These are phyloP conservation scores for Mya arenaria DNA, from an alignment of 1,140 invertebrate species.

Conservation along the genomic window DNA sequence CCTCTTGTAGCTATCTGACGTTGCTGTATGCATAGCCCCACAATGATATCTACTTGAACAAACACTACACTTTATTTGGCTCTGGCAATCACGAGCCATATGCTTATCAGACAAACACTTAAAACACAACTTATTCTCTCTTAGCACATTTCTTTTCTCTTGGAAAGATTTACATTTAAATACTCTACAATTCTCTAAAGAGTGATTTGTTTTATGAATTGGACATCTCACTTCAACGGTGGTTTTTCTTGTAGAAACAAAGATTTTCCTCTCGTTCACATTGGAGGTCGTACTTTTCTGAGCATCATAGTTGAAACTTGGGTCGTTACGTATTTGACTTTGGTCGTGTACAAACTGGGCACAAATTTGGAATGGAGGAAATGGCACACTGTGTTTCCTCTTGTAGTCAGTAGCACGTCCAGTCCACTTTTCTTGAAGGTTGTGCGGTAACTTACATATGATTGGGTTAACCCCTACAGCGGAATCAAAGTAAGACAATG, in stretches of 20 bases:
- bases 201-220: slow-evolving; percentile 19
- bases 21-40: not conserved
- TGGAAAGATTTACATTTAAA: slow-evolving; percentile 6
- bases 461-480: slow-evolving; percentile 46
- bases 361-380: slow-evolving; percentile 46
- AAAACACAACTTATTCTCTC: slow-evolving; percentile 41
- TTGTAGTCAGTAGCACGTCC: slow-evolving; percentile 49
- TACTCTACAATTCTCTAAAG: slow-evolving; percentile 9
- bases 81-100: slow-evolving; percentile 11
- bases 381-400: slow-evolving; percentile 13
- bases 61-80: not conserved
- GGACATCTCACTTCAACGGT: not conserved
- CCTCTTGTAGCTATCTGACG: too few relatives aligned
- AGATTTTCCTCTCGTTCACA: not conserved
- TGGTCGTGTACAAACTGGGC: not conserved
- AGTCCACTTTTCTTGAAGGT: slow-evolving; percentile 60
- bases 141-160: slow-evolving; percentile 17
- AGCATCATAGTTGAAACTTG: slow-evolving; percentile 5
- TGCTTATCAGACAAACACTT: slow-evolving; percentile 32
- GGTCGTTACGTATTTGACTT: slow-evolving; percentile 39
- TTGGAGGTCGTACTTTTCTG: not conserved
- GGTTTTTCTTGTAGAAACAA: not conserved
- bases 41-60: slow-evolving; percentile 18
- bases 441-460: slow-evolving; percentile 46
- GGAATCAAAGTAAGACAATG: slow-evolving; percentile 58